Evolutionary conservation across 2,113 vertebrate genomes (phyloP), one percentile per base, ranked within the genome.

Genomic region (Clupea harengus): DNA sequence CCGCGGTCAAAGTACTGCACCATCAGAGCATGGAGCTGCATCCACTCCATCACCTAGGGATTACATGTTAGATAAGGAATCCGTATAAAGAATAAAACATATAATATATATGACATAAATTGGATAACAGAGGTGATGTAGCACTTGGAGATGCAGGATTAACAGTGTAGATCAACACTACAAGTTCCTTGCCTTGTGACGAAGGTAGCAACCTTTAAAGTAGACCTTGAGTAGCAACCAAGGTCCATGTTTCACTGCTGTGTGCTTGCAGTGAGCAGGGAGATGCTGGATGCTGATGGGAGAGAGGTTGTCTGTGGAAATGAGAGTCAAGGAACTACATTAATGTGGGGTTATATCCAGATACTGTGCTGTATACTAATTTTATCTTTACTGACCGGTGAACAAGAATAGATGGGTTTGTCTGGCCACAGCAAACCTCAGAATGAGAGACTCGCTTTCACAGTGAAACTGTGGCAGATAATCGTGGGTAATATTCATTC

Each of bases 211-310:
- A 15, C 72, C 72, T 0, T 39, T 39, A 28, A 78, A 78, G 32
- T 17, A 78, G 25, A 78, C 4, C 72, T 78, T 78, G 15, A 78
- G 20, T 15, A 78, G 32, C 13, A 78, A 39, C 72, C 72, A 78
- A 15, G 72, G 32, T 39, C 13, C 72, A 5, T 39, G 72, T 39
- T 78, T 17, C 32, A 17, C 25, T 78, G 72, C 1, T 5, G 25
- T 15, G 72, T 78, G 72, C 6, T 4, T 78, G 32, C 72, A 44
- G 11, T 78, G 72, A 10, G 28, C 72, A 44, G 72, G 72, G 28
- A 78, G 28, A 78, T 78, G 72, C 25, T 78, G 25, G 32, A 78
- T 78, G 72, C 17, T 78, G 72, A 78, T 78, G 25, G 72, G 72
- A 5, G 72, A 78, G 4, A 64, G 6, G 22, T 32, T 32, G 28